Evolutionary conservation across 92 coral and sea anemone species (phyloP).

Genomic region (Phymanthus crucifer): DNA sequence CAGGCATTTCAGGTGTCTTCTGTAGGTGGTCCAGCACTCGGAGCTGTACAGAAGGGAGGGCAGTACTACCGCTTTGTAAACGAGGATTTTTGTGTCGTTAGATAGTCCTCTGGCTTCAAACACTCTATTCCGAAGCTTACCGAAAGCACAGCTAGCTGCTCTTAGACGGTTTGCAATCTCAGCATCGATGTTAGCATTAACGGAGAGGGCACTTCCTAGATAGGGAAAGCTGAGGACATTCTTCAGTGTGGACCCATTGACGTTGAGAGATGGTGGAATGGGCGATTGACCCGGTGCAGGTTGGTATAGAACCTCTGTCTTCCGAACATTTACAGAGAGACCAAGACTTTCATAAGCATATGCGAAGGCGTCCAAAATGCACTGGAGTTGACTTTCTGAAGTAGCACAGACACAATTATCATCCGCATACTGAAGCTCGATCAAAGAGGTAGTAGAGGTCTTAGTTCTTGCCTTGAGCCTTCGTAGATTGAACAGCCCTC

Average conservation of each 20-base stretch:
- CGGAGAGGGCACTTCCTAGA: conserved; percentile 27
- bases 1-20: not conserved
- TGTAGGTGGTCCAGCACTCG: conserved; percentile 37
- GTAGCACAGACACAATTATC: no score
- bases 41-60: conserved; percentile 46
- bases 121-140: conserved; percentile 37
- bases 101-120: conserved; percentile 20
- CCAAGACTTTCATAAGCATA: conserved; percentile 16
- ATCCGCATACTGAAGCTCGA: no score
- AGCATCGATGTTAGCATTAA: conserved; percentile 4
- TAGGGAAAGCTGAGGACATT: conserved; percentile 15
- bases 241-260: conserved; percentile 10
- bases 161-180: conserved; percentile 23
- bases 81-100: conserved; percentile 9
- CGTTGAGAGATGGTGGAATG: conserved; percentile 15
- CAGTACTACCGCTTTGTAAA: conserved; percentile 37
- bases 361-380: conserved; percentile 23
- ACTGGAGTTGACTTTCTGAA: not conserved
- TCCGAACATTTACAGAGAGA: conserved; percentile 13
- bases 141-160: conserved; percentile 37
- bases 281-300: conserved; percentile 41
- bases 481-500: no score
- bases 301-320: conserved; percentile 37
- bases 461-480: no score
- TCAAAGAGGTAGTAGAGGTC: no score